Base-by-base conservation (phyloP, 2,113 vertebrate species). In the Clinocottus analis region DNA sequence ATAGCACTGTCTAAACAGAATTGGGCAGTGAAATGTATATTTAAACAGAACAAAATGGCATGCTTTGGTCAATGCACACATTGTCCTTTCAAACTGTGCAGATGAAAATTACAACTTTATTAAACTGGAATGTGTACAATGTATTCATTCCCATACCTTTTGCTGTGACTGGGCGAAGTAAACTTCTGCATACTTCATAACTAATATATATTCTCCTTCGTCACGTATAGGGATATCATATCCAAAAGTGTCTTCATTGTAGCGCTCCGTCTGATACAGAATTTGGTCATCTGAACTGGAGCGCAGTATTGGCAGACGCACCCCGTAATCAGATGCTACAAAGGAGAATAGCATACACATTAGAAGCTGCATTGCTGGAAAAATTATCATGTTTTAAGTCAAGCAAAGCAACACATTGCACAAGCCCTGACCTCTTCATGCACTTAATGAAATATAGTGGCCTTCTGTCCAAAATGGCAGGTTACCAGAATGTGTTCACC, bases 131-230 rank as follows among this genome's bases (percentile, higher is more conserved):
- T 2, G 29, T 0, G 0, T 33, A 31, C 2, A 6, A n/a, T 47
- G 31, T 1, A 43, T 58, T 56, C 3, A 35, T 5, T 0, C 0
- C 0, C 71, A 27, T 93, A 99, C 98, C 97, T 99, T 99, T 91
- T 99, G 98, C 81, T 99, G 98, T 37, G 98, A 99, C 87, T 99
- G 98, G 55, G 98, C 97, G 90, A 99, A 99, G 93, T 99, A 99
- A 75, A 99, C 98, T 76, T 99, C 98, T 0, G 98, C 96, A 88
- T 97, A 99, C 93, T 99, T 99, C 94, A 99, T 66, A 74, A 99
- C 98, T 47, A 99, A 91, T 78, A 98, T 97, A 0, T 99, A 99
- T 83, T 99, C 97, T 35, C 98, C 98, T 83, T 99, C 98, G 19
- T 99, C 98, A 49, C 96, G 95, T 79, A 99, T 97, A 47, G 97